Percentiles rank a stretch among this genome's conserved stretches.
These are phyloP conservation scores for Gadus chalcogrammus DNA, from an alignment of 2,113 vertebrate genomes.

Conservation along the genomic window DNA sequence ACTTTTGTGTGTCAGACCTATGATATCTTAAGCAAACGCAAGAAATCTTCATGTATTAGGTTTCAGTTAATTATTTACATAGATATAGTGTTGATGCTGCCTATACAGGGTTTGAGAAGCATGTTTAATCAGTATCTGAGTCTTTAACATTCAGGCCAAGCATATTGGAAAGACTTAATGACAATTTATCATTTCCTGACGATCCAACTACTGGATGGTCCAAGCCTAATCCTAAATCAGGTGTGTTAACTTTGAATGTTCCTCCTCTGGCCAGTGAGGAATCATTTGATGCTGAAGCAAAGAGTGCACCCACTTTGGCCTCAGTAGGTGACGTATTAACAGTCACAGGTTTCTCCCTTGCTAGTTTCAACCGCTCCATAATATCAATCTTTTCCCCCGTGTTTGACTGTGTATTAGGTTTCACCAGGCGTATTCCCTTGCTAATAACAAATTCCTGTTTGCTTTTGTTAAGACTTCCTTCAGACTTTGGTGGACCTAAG, in stretches of 20 bases:
- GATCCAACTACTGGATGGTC: slow-evolving; percentile 23
- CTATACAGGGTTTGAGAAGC: neutral
- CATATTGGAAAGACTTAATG: slow-evolving; percentile 69
- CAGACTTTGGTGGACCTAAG: slow-evolving; percentile 30
- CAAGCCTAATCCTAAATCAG: slow-evolving; percentile 28
- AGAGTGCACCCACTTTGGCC: slow-evolving; percentile 16
- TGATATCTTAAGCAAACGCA: neutral
- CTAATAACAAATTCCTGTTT: slow-evolving; percentile 49
- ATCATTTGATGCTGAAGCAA: slow-evolving; percentile 27
- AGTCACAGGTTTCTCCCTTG: slow-evolving; percentile 35
- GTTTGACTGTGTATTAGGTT: slow-evolving; percentile 30
- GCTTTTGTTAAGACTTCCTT: slow-evolving; percentile 21
- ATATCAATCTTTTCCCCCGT: slow-evolving; percentile 52
- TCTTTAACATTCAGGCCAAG: slow-evolving; percentile 54
- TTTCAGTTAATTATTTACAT: slow-evolving; percentile 9
- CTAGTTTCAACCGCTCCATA: slow-evolving; percentile 60
- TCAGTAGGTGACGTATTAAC: slow-evolving; percentile 14
- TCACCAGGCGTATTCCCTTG: slow-evolving; percentile 52
- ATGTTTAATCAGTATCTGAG: slow-evolving; percentile 33
- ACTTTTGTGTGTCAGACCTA: slow-evolving; percentile 2
- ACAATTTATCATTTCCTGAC: slow-evolving; percentile 48
- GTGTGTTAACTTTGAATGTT: slow-evolving; percentile 66
- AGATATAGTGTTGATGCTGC: slow-evolving; percentile 22
- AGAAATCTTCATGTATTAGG: neutral
- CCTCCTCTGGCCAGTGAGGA: slow-evolving; percentile 44